Evolutionary conservation across 2,888 invertebrate species (phyloP), one percentile per base, ranked within the genome.

Genomic region (Bimastos eiseni): DNA sequence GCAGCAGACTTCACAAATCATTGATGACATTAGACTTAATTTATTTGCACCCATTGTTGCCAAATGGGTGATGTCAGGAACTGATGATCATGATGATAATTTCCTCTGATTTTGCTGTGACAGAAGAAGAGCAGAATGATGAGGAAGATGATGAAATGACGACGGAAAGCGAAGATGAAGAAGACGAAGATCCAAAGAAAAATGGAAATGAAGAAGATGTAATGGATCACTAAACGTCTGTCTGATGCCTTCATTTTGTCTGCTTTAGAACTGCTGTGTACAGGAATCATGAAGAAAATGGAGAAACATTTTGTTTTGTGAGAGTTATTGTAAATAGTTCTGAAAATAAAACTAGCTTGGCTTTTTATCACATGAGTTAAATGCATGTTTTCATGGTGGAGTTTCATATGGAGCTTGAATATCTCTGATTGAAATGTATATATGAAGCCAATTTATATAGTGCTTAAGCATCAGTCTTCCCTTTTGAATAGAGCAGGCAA

Each of bases 141-240:
- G 89, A 33, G 17, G 89, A 89, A 49, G 44, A 33, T 44, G 38
- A 30, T 24, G 89, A 49, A 41, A 49, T 33, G 24, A 83, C 88
- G 44, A 44, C 88, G 21, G 90, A 55, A 34, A 83, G 89, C 44
- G 90, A 89, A 55, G 90, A 89, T 49, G 91, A 90, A 37, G 91
- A 90, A 21, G 84, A 55, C 38, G 90, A 49, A 34, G 90, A 89
- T 19, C 86, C 88, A n/a, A 88, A 91, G 24, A 83, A n/a, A 30
- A 89, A 84, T 86, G 90, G 89, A 55, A 90, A 90, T 30, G 89
- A 91, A 88, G 83, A 88, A 30, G 90, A 89, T 30, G n/a, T 41
- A 24, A 91, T 90, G 90, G 88, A 91, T n/a, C 90, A 41, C 55
- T 91, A 70, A n/a, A 49, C 24, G 49, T 17, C 41, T 41, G 41